phyloP scores from a whole-genome alignment of 92 coral and sea anemone genomes.

The Plumapathes pennacea region DNA sequence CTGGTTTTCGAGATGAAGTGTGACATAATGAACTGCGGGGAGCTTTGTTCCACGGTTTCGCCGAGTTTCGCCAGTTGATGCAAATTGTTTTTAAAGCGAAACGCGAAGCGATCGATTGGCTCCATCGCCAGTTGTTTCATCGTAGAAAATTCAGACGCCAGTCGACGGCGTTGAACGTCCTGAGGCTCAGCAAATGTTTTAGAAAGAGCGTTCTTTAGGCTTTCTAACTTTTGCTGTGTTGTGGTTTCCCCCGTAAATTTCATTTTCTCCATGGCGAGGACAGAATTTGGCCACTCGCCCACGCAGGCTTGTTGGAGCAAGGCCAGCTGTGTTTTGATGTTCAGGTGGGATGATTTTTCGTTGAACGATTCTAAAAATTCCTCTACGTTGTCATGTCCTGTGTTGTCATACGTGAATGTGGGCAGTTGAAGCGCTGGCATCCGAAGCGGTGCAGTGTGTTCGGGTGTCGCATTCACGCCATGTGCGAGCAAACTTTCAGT shows the following conservation, averaged over 20 bases:
- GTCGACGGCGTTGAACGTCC: constrained; percentile 18
- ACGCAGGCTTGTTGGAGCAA: constrained; percentile 57
- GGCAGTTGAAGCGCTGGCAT: constrained; percentile 34
- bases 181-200: constrained; percentile 14
- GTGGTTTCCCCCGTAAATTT: background rate
- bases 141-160: constrained; percentile 17
- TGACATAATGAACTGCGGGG: constrained; percentile 7
- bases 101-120: constrained; percentile 18
- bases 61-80: constrained; percentile 25
- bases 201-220: constrained; percentile 3
- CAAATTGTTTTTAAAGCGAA: constrained; percentile 18
- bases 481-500: too few relatives aligned
- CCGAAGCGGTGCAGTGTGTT: too few relatives aligned
- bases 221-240: constrained; percentile 1
- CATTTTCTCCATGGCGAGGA: constrained; percentile 1
- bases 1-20: constrained; percentile 10
- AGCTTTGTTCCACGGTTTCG: constrained; percentile 2
- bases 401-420: constrained; percentile 15
- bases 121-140: constrained; percentile 34
- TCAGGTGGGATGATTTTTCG: constrained; percentile 40
- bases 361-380: constrained; percentile 53
- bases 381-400: constrained; percentile 20
- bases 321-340: constrained; percentile 24
- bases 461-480: too few relatives aligned
- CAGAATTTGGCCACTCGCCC: constrained; percentile 39